A percentile compares a stretch with the other conserved stretches of the same genome.
Evolutionary conservation across 1,140 invertebrate genomes (phyloP).

Genomic region (Drosophila bocqueti): DNA sequence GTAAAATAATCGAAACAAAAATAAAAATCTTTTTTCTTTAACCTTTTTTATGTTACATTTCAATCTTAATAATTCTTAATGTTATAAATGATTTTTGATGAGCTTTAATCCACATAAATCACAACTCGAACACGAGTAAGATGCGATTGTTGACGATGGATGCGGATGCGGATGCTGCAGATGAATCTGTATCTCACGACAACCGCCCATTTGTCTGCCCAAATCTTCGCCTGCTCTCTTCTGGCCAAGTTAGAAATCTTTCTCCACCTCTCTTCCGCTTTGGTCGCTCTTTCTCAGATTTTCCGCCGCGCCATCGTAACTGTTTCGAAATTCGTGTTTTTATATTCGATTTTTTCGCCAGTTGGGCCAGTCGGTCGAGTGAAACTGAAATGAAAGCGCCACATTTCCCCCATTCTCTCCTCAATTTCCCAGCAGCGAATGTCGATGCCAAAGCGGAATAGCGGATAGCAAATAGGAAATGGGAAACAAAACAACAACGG

Average conservation of each 20-base stretch:
- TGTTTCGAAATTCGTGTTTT: constrained; percentile 78
- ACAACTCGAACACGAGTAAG: neutral
- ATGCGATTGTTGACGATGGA: neutral
- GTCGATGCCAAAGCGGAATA: constrained; percentile 48
- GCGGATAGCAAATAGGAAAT: constrained; percentile 12
- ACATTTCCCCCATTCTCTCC: constrained; percentile 27
- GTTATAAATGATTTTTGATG: too few species aligned
- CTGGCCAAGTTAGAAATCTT: neutral
- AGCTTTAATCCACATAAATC: neutral
- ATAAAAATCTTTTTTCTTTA: neutral
- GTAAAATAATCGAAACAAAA: neutral
- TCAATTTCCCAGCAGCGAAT: constrained; percentile 44
- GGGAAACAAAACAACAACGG: constrained; percentile 9
- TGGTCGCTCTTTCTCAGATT: constrained; percentile 21
- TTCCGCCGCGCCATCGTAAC: constrained; percentile 40
- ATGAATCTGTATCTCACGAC: neutral
- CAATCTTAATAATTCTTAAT: too few species aligned
- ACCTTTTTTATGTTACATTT: neutral
- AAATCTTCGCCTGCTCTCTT: constrained; percentile 23
- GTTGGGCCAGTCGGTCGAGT: constrained; percentile 71
- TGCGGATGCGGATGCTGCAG: neutral
- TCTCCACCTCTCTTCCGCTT: constrained; percentile 29
- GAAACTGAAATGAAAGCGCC: constrained; percentile 79
- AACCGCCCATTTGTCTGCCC: constrained; percentile 51
- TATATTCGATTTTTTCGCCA: constrained; percentile 78